phyloP scores from a whole-genome alignment of 2,113 vertebrate species.

The Nymphicus hollandicus region DNA sequence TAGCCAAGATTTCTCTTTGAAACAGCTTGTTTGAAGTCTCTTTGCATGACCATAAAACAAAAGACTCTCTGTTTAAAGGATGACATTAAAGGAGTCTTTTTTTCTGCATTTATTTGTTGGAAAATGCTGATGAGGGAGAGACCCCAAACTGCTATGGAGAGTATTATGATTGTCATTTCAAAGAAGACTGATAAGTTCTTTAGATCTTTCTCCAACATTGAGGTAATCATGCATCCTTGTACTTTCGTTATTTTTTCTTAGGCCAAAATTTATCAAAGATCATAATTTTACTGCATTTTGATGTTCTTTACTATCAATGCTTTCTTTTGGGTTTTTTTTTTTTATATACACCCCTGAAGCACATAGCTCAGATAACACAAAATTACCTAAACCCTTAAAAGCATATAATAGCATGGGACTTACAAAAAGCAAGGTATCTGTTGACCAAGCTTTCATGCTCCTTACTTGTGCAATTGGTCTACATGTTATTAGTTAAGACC shows the following conservation, averaged over 20 bases:
- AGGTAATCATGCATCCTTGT: conserved; percentile 14
- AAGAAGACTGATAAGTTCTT: conserved; percentile 44
- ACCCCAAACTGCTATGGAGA: not conserved
- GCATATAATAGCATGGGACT: not conserved
- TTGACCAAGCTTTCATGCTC: not conserved
- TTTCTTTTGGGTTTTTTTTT: not conserved
- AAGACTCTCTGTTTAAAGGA: conserved; percentile 50
- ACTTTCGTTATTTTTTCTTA: conserved; percentile 28
- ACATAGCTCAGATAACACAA: not conserved
- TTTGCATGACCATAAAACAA: conserved; percentile 29
- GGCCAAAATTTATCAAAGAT: conserved; percentile 40
- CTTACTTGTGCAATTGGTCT: not conserved
- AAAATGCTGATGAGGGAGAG: conserved; percentile 5
- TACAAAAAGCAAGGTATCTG: not conserved
- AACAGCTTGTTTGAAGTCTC: conserved; percentile 7
- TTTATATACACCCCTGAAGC: not conserved
- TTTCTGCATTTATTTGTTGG: not conserved
- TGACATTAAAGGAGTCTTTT: conserved; percentile 2
- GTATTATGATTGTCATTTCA: conserved; percentile 27
- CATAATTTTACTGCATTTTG: not conserved
- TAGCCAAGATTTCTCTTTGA: conserved; percentile 39
- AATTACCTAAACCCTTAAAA: not conserved
- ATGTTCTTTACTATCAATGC: not conserved
- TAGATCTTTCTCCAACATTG: conserved; percentile 62
- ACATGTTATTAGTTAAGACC: not conserved